Evolutionary conservation across 2,113 vertebrate species (phyloP).

Genomic region (Amia ocellicauda): DNA sequence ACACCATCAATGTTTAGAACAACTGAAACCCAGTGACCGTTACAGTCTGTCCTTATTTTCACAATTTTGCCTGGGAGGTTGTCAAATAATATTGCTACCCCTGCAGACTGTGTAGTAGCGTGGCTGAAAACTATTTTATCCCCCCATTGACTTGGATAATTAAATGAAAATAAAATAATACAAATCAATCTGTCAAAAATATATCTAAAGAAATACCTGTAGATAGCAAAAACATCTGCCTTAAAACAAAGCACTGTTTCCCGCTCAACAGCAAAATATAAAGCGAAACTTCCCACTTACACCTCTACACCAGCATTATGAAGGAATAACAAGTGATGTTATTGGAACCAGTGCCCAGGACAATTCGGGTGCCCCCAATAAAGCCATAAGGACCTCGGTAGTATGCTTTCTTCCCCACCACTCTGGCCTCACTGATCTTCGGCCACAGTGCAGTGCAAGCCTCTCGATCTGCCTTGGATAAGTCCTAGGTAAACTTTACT

Average conservation of each 20-base stretch:
- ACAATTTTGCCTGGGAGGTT: not conserved
- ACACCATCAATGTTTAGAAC: not conserved
- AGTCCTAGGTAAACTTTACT: no score
- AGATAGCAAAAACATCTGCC: no score
- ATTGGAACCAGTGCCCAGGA: not conserved
- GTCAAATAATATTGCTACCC: not conserved
- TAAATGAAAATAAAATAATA: no score
- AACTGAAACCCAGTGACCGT: not conserved
- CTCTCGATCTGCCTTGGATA: no score
- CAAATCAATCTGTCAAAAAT: no score
- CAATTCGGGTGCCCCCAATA: no score
- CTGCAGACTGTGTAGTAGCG: not conserved
- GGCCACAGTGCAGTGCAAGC: no score
- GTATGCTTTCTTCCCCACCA: no score
- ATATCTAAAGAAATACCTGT: no score
- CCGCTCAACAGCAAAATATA: not conserved
- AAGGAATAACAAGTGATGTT: not conserved
- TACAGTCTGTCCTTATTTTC: not conserved
- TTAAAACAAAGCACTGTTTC: not conserved
- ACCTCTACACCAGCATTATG: not conserved
- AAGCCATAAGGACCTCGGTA: no score
- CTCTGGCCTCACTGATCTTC: no score
- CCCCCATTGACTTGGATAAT: constrained; percentile 10
- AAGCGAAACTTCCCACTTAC: not conserved
- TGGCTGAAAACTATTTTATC: constrained; percentile 13